Evolutionary conservation across 2,888 invertebrate species (phyloP).

Genomic region (Oligia fasciuncula): DNA sequence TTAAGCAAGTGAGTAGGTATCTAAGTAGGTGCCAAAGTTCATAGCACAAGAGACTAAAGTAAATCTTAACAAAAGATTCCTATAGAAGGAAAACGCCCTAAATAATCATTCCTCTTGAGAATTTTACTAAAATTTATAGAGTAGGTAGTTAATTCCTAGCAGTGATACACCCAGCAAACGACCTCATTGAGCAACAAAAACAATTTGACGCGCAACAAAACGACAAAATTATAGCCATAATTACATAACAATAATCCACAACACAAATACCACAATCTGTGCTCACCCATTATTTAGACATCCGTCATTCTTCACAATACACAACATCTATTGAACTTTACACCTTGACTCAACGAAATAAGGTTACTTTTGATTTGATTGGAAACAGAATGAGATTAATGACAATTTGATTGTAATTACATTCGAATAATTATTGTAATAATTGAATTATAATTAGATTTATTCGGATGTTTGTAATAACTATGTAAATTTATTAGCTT

Average conservation of each 20-base stretch:
- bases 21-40: background rate
- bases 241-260: conserved; percentile 61
- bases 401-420: conserved; percentile 59
- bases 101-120: background rate
- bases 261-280: conserved; percentile 49
- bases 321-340: conserved; percentile 8
- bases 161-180: background rate
- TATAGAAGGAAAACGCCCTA: too few species aligned
- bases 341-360: conserved; percentile 22
- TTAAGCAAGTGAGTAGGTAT: background rate
- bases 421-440: conserved; percentile 35
- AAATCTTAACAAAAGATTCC: too few species aligned
- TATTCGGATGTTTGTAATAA: conserved; percentile 39
- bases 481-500: conserved; percentile 32
- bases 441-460: conserved; percentile 56
- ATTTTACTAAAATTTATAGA: background rate
- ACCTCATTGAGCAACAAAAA: conserved; percentile 28
- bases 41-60: background rate
- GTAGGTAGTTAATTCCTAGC: background rate
- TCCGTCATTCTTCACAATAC: conserved; percentile 60
- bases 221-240: conserved; percentile 59
- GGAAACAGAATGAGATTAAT: conserved; percentile 34
- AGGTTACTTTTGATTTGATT: conserved; percentile 7
- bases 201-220: conserved; percentile 49
- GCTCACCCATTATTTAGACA: conserved; percentile 59